Percentiles rank a stretch among this genome's conserved stretches.
These are phyloP conservation scores for Philereme transversata DNA, from an alignment of 2,888 invertebrate species.

Conservation along the genomic window DNA sequence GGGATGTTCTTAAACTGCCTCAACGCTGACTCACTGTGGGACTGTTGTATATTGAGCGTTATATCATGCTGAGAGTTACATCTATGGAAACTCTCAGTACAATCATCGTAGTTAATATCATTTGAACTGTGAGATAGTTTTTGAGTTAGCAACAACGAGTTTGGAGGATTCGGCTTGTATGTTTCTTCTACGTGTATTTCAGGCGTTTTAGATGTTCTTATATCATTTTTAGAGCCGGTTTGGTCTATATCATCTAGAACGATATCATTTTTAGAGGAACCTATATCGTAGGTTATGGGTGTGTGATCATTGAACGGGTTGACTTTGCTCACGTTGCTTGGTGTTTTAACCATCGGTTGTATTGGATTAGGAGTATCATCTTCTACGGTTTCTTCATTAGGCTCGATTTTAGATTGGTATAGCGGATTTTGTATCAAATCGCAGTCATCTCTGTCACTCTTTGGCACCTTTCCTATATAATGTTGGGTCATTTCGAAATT, in stretches of 20 bases:
- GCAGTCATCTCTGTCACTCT: slow-evolving; percentile 68
- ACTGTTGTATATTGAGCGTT: slow-evolving; percentile 88
- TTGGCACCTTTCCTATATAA: slow-evolving; percentile 68
- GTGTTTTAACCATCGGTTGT: slow-evolving; percentile 63
- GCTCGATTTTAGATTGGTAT: slow-evolving; percentile 78
- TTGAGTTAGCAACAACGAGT: slow-evolving; percentile 81
- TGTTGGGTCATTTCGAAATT: slow-evolving; percentile 79
- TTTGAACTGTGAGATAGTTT: slow-evolving; percentile 89
- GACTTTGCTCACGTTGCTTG: slow-evolving; percentile 60
- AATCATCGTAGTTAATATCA: slow-evolving; percentile 82
- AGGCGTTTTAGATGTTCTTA: slow-evolving; percentile 69
- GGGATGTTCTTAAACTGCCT: slow-evolving; percentile 86
- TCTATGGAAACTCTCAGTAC: slow-evolving; percentile 63
- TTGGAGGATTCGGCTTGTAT: slow-evolving; percentile 78
- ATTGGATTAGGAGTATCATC: slow-evolving; percentile 70
- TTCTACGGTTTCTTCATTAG: slow-evolving; percentile 77
- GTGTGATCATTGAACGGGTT: slow-evolving; percentile 65
- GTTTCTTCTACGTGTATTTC: slow-evolving; percentile 84
- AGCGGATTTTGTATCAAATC: slow-evolving; percentile 76
- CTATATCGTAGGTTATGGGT: background rate
- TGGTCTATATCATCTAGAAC: slow-evolving; percentile 6
- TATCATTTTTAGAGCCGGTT: slow-evolving; percentile 27
- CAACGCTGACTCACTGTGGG: slow-evolving; percentile 92
- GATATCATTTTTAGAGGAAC: background rate
- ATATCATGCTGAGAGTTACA: slow-evolving; percentile 88